Evolutionary conservation across 2,888 invertebrate species (phyloP).

Genomic region (Gonocerus acuteangulatus): DNA sequence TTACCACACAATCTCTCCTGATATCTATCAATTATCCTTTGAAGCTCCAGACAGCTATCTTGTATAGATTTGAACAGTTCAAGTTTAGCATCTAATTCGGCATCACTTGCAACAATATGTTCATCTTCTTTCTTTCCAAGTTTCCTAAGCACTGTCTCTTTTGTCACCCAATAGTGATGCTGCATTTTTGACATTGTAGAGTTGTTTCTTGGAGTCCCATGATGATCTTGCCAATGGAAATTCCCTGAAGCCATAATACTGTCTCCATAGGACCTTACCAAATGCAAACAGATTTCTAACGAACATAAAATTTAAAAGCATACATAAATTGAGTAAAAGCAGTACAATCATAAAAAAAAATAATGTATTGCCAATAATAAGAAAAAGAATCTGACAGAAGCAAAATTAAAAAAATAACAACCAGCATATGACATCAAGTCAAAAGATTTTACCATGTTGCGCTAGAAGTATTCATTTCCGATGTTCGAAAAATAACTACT

Average conservation of each 20-base stretch:
- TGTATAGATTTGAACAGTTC: constrained; percentile 88
- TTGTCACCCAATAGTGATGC: constrained; percentile 97
- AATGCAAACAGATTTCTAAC: too few species aligned
- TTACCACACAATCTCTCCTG: constrained; percentile 82
- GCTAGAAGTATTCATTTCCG: constrained; percentile 11
- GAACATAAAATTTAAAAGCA: not conserved
- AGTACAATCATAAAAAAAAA: not conserved
- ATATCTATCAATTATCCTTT: constrained; percentile 83
- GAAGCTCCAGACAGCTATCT: constrained; percentile 77
- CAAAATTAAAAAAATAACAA: too few species aligned
- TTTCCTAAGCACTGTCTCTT: constrained; percentile 86
- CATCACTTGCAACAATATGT: constrained; percentile 90
- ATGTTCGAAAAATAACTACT: not conserved
- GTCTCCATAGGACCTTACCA: constrained; percentile 15
- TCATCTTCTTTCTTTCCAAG: constrained; percentile 96
- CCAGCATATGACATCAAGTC: too few species aligned
- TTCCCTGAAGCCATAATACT: constrained; percentile 15
- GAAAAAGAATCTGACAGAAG: not conserved
- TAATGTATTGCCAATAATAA: not conserved
- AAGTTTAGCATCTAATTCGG: constrained; percentile 91
- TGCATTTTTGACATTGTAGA: constrained; percentile 63
- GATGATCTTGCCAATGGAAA: constrained; percentile 18
- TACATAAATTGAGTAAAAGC: not conserved
- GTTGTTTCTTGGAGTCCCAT: constrained; percentile 35
- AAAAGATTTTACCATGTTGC: constrained; percentile 7